A percentile compares a stretch with the other conserved stretches of the same genome.
Conservation (phyloP, 2,888 invertebrate genomes). For the Tuberolachnus salignus region DNA sequence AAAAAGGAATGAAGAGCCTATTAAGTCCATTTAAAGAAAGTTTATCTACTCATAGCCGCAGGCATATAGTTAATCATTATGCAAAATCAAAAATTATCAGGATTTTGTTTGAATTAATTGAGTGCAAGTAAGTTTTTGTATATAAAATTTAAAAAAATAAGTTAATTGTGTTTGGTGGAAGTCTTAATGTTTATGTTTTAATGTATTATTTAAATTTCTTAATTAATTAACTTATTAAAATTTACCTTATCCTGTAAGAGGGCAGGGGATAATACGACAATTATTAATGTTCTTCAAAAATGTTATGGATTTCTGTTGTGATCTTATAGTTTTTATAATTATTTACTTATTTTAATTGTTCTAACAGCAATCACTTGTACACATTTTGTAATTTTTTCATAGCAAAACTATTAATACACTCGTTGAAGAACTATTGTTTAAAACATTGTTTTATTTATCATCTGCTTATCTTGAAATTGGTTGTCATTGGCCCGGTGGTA, state of each 20-base stretch:
- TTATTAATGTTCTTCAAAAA: too few relatives aligned
- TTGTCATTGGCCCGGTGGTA: conserved; percentile 43
- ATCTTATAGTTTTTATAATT: too few relatives aligned
- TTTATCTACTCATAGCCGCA: background rate
- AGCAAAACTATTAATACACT: background rate
- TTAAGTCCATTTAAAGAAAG: conserved; percentile 46
- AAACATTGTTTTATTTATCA: conserved; percentile 34
- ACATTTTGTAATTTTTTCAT: background rate
- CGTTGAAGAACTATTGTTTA: conserved; percentile 41
- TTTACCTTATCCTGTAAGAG: too few relatives aligned
- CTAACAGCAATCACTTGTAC: too few relatives aligned
- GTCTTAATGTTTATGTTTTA: too few relatives aligned
- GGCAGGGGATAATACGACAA: background rate
- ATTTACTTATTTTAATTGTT: background rate
- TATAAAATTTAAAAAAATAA: too few relatives aligned
- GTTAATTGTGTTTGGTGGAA: too few relatives aligned
- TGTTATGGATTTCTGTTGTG: too few relatives aligned
- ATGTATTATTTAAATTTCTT: too few relatives aligned
- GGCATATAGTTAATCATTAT: conserved; percentile 36
- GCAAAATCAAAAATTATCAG: conserved; percentile 19
- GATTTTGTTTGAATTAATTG: conserved; percentile 37
- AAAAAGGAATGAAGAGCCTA: conserved; percentile 37
- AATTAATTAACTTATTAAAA: too few relatives aligned
- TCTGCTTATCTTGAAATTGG: conserved; percentile 28
- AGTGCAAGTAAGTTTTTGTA: conserved; percentile 47